Conservation (phyloP, 2,797 vertebrate species). For the Catharus ustulatus region DNA sequence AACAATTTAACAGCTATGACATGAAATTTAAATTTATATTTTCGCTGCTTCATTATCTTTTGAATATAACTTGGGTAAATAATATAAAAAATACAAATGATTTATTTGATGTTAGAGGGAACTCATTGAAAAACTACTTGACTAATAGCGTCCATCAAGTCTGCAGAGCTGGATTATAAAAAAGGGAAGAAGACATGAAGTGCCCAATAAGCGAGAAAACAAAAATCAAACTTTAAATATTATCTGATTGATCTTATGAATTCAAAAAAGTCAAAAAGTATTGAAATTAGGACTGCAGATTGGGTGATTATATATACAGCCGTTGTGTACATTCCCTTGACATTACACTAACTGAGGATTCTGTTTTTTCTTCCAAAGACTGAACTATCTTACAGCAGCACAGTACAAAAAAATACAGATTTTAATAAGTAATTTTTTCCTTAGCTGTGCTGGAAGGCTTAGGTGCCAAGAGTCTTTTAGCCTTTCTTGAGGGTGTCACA, state of each 20-base stretch:
- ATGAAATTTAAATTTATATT: background rate
- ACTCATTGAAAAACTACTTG: background rate
- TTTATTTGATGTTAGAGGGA: background rate
- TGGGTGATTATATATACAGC: background rate
- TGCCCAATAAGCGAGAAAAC: background rate
- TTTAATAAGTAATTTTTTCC: slow-evolving; percentile 6
- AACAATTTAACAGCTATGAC: background rate
- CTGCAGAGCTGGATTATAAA: background rate
- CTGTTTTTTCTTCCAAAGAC: background rate
- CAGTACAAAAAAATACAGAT: background rate
- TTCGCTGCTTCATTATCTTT: background rate
- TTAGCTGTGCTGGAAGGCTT: background rate
- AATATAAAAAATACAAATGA: background rate
- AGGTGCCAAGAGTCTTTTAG: slow-evolving; percentile 5
- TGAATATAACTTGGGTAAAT: background rate
- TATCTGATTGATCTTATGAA: background rate
- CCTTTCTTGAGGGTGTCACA: background rate
- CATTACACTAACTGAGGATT: background rate
- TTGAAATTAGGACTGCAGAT: background rate
- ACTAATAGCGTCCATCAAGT: background rate
- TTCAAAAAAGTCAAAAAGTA: background rate
- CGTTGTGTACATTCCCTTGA: background rate
- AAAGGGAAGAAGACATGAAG: background rate
- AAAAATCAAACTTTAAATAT: background rate
- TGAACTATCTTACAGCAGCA: background rate